Evolutionary conservation across 2,113 vertebrate genomes (phyloP).

Genomic region (Acrocephalus kingi): DNA sequence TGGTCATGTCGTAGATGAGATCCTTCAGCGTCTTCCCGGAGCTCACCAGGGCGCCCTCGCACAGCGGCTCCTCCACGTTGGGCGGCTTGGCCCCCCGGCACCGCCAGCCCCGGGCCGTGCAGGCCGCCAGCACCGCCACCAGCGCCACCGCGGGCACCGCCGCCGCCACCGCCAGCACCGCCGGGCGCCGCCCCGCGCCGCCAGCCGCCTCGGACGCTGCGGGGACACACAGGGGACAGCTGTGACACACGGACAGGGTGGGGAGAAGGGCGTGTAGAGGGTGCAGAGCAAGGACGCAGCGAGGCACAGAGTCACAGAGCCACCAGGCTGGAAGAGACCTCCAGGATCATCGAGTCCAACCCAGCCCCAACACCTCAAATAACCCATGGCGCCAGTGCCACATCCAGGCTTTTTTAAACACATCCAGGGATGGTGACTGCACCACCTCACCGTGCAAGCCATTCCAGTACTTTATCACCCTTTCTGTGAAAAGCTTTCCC

Average conservation of each 20-base stretch:
- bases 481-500: fast-evolving
- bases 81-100: conserved; percentile 72
- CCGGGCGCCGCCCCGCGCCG: conserved; percentile 54
- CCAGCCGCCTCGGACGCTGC: conserved; percentile 52
- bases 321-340: not conserved
- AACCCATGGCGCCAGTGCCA: not conserved
- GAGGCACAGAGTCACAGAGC: not conserved
- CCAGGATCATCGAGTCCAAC: not conserved
- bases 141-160: conserved; percentile 75
- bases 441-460: not conserved
- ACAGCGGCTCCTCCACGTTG: conserved; percentile 84
- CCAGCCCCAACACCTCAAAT: no score
- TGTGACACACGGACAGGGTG: not conserved
- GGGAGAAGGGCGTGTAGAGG: no score
- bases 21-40: conserved; percentile 89
- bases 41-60: conserved; percentile 80
- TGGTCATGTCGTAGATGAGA: conserved; percentile 91
- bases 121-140: conserved; percentile 70
- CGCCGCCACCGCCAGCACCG: conserved; percentile 73
- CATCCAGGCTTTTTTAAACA: not conserved
- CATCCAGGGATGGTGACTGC: fast-evolving
- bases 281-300: not conserved
- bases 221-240: not conserved
- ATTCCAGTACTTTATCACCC: not conserved
- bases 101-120: conserved; percentile 67